A percentile compares a stretch with the other conserved stretches of the same genome.
Conservation (phyloP, 1,140 invertebrate species). For the Ptiloglossa arizonensis region DNA sequence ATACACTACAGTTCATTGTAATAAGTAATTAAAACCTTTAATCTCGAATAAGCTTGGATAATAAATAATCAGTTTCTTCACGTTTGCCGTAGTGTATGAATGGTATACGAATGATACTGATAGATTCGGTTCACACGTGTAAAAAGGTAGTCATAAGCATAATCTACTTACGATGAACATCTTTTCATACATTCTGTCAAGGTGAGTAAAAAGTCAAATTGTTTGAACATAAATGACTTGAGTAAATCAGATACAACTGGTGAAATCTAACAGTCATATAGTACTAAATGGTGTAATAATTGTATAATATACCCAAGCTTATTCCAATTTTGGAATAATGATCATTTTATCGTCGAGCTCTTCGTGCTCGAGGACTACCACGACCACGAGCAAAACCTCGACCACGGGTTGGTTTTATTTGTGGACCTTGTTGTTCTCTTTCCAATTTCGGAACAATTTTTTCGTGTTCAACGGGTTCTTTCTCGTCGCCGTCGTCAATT, state of each 20-base stretch:
- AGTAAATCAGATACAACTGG: not conserved
- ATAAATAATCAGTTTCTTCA: not conserved
- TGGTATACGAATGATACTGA: not conserved
- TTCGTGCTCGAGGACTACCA: constrained; percentile 73
- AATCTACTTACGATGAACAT: not conserved
- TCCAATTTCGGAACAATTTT: constrained; percentile 56
- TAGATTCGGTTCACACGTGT: not conserved
- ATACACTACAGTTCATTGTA: constrained; percentile 1
- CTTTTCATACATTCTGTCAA: not conserved
- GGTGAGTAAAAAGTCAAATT: constrained; percentile 7
- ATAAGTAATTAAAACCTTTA: not conserved
- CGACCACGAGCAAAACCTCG: constrained; percentile 68
- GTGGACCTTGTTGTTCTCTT: constrained; percentile 43
- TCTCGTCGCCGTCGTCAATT: constrained; percentile 73
- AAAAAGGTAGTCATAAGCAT: not conserved
- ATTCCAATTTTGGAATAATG: not conserved
- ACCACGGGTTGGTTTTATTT: constrained; percentile 50
- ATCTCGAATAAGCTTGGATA: constrained; percentile 18
- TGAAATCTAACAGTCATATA: not conserved
- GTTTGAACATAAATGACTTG: not conserved
- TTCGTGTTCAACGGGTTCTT: constrained; percentile 56
- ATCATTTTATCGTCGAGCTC: constrained; percentile 76
- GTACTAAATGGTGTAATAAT: constrained; percentile 4
- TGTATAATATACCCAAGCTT: constrained; percentile 16
- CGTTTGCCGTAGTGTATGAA: not conserved